Base-by-base conservation (phyloP, 2,797 vertebrate genomes). In the Jordanella pulchra region DNA sequence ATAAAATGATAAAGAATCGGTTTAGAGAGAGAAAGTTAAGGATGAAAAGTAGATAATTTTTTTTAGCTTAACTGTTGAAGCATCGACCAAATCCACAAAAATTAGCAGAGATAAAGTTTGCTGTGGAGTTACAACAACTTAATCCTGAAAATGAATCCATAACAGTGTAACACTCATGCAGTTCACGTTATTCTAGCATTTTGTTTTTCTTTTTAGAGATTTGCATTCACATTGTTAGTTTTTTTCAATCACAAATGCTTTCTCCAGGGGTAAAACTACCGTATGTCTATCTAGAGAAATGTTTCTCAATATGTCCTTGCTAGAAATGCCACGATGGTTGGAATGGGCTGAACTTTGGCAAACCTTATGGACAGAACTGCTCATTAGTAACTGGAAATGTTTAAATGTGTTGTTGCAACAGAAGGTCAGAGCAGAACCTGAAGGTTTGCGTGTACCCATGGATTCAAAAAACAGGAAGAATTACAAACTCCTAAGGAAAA, bases 331-430 rank as follows among this genome's bases (percentile, higher is more conserved):
- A 32, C 21, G 18, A 32, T 60, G 7, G 56, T 32, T 60, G 56
- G 56, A 60, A 9, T 32, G 56, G 18, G 18, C 63, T 65, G 17
- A 66, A 5, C 44, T 58, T 47, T 44, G 30, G 30, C 65, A 54
- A 66, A 73, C 28, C 65, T 66, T 4, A 66, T 54, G 54, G 18
- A 14, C 53, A 10, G 23, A 66, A 56, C 21, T 54, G 54, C 45
- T 56, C n/a, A 5, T 25, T 63, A 65, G 63, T 65, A 15, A 65
- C 42, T 45, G 17, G 63, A 65, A 65, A 65, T 65, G 42, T 65
- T 65, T 27, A 27, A 47, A 27, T 14, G 25, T 65, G 44, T 28
- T 58, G 30, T 32, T 60, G 56, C 30, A 60, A 60, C 56, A 35
- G 56, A 21, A 32, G 28, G 55, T 56, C 55, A 56, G 55, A 58